phyloP scores from a whole-genome alignment of 2,113 vertebrate genomes.

The Dicentrarchus labrax region DNA sequence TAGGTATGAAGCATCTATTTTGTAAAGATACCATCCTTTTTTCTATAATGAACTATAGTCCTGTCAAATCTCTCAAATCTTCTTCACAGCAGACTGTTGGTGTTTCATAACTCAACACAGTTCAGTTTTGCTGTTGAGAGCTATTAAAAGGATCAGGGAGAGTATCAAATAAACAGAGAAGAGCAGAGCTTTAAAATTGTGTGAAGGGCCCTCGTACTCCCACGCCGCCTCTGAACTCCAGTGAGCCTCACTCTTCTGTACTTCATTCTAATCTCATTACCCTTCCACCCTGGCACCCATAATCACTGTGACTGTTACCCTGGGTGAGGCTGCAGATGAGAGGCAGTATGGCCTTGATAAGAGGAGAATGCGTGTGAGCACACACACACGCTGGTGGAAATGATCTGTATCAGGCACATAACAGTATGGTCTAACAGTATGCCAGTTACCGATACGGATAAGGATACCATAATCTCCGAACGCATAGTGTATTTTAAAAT shows the following conservation, averaged over 20 bases:
- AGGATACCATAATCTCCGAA: background rate
- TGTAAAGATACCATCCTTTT: background rate
- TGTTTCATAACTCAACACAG: background rate
- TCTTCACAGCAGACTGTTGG: background rate
- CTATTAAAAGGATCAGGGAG: conserved; percentile 12
- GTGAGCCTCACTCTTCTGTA: conserved; percentile 17
- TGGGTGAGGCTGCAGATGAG: conserved; percentile 21
- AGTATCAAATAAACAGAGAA: background rate
- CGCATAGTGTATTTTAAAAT: too few relatives aligned
- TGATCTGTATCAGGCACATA: conserved; percentile 18
- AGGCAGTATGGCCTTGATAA: conserved; percentile 29
- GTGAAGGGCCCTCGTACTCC: conserved; percentile 26
- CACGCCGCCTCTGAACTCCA: conserved; percentile 30
- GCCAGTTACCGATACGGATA: background rate
- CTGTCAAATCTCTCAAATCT: background rate
- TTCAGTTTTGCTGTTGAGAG: background rate
- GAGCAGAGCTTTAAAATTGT: conserved; percentile 9
- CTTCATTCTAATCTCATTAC: conserved; percentile 62
- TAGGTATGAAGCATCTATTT: background rate
- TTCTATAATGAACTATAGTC: background rate
- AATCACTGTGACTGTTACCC: conserved; percentile 45
- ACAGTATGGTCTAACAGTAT: background rate
- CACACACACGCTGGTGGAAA: conserved; percentile 1
- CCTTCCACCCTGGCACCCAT: conserved; percentile 29
- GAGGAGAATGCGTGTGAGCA: background rate